Evolutionary conservation across 2,888 invertebrate genomes (phyloP).

Genomic region (Charanyca ferruginea): DNA sequence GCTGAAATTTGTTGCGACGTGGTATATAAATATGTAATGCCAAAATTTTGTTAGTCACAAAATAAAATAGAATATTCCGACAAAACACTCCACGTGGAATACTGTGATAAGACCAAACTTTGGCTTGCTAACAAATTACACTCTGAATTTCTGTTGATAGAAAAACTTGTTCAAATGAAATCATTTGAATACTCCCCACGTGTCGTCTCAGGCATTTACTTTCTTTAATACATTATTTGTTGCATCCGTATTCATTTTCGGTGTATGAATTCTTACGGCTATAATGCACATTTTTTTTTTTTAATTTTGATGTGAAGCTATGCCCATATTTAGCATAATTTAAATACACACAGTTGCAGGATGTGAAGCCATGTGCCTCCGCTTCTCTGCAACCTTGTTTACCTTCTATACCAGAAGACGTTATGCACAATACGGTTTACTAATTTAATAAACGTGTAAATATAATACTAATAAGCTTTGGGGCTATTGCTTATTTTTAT

Average conservation of each 20-base stretch:
- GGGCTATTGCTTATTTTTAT: not conserved
- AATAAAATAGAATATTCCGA: conserved; percentile 85
- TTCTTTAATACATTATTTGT: conserved; percentile 51
- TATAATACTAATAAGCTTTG: not conserved
- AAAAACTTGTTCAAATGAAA: conserved; percentile 88
- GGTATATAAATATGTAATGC: conserved; percentile 61
- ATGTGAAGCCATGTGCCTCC: conserved; percentile 23
- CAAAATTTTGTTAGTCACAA: conserved; percentile 66
- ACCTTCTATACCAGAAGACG: conserved; percentile 12
- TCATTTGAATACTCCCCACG: conserved; percentile 78
- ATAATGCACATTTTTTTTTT: no score
- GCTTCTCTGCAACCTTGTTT: not conserved
- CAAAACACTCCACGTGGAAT: conserved; percentile 90
- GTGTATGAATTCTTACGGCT: no score
- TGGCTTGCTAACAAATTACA: conserved; percentile 88
- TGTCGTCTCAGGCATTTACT: conserved; percentile 30
- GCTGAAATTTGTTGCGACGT: conserved; percentile 44
- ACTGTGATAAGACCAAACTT: conserved; percentile 89
- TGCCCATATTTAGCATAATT: not conserved
- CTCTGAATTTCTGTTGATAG: conserved; percentile 87
- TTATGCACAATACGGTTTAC: conserved; percentile 1
- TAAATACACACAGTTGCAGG: not conserved
- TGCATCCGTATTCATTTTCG: not conserved
- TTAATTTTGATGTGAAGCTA: not conserved
- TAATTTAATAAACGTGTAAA: not conserved